phyloP scores from a whole-genome alignment of 2,888 invertebrate genomes.

The Micropterix aruncella region DNA sequence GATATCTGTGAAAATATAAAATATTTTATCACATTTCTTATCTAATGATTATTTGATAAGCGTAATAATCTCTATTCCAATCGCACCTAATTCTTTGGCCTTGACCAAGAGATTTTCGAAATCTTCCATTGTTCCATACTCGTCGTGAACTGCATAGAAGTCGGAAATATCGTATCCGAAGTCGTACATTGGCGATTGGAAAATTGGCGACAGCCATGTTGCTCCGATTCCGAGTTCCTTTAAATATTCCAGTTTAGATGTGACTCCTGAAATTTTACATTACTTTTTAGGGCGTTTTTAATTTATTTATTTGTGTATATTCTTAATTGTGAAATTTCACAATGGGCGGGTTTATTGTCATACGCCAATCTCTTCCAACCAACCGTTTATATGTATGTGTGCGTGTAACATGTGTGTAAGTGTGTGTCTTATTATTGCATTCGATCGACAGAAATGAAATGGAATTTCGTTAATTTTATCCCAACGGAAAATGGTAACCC shows the following conservation, averaged over 20 bases:
- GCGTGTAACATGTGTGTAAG: no score
- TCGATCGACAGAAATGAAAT: no score
- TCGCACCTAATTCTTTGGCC: constrained; percentile 30
- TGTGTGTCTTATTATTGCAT: no score
- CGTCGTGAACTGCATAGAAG: constrained; percentile 48
- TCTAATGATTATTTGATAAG: no score
- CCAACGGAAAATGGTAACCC: no score
- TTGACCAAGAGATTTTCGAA: constrained; percentile 45
- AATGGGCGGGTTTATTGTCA: no score
- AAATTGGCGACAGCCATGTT: constrained; percentile 59
- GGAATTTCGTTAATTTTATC: no score
- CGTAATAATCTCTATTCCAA: constrained; percentile 5
- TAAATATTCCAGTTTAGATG: constrained; percentile 44
- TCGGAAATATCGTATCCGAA: constrained; percentile 68
- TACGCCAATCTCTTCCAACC: no score
- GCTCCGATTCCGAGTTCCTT: constrained; percentile 51
- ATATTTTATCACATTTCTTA: background rate
- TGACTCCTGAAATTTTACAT: constrained; percentile 45
- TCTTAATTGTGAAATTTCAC: no score
- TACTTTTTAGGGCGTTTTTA: no score
- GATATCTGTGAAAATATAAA: constrained; percentile 23
- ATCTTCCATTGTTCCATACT: constrained; percentile 57
- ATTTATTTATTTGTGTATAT: no score
- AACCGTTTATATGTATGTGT: no score
- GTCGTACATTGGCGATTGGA: constrained; percentile 57